Base-by-base conservation (phyloP, 2,888 invertebrate species). In the Drosophila tanythrix region DNA sequence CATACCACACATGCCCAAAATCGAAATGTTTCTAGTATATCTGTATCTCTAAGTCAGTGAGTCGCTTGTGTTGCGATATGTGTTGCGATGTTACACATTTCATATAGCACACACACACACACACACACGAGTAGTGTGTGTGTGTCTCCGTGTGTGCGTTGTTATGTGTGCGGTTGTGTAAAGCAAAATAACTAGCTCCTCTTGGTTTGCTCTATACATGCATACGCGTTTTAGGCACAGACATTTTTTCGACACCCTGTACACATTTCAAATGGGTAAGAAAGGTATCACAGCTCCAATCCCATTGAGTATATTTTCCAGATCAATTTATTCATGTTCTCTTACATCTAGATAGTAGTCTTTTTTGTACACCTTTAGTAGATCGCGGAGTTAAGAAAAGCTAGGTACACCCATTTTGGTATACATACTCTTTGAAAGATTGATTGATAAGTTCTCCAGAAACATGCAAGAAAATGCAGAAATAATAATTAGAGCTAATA, bases 21-120 rank as follows among this genome's bases (percentile, higher is more conserved):
- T 78, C 69, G 57, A 81, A 81, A 77, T 74, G 58, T 63, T 75
- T 76, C 62, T 67, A 74, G 55, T 65, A 62, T 79, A 73, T 70
- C 52, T 73, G 75, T 71, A 64, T 72, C 55, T 35, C 25, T 67
- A 70, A 73, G 59, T 81, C 64, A 55, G 83, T 81, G 78, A 70
- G 79, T 62, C 58, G 67, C 61, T 70, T 72, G 57, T 69, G 67
- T 70, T 72, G 57, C 71, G 67, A 64, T 77, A 64, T 70, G 79
- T 67, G 67, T 61, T 67, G 64, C 35, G 69, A 70, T 83, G 87
- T 84, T 84, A 89, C 86, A 88, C 86, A 77, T 83, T 83, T 83
- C 88, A 88, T 86, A 83, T 70, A 66, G 81, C 81, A 86, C 81
- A 43, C 52, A 64, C 56, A 51, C 60, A 38, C 60, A 38, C 43